Evolutionary conservation across 1,140 invertebrate species (phyloP).

Genomic region (Lamellibrachia luymesi): DNA sequence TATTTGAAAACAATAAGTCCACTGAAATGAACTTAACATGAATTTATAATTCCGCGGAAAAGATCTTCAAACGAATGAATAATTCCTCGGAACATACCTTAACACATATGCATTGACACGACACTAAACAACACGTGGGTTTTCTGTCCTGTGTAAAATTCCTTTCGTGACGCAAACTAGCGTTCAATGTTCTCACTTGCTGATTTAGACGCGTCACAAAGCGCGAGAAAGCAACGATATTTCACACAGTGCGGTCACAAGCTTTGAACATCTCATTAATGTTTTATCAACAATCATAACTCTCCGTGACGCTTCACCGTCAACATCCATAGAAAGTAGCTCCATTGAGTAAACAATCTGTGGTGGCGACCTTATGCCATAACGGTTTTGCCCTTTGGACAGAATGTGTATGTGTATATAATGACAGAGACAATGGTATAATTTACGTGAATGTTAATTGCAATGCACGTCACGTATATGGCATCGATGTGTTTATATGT

Average conservation of each 20-base stretch:
- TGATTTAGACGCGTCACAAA: not conserved
- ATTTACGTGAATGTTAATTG: not conserved
- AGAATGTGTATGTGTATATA: not conserved
- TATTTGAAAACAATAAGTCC: not conserved
- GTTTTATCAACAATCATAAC: not conserved
- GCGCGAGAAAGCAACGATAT: not conserved
- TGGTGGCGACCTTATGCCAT: not conserved
- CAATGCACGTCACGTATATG: not conserved
- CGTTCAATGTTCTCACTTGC: not conserved
- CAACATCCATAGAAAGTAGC: no score
- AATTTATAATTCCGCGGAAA: not conserved
- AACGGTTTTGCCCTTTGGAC: not conserved
- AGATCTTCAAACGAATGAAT: not conserved
- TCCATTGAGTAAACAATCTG: not conserved
- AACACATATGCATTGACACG: not conserved
- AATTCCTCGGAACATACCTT: not conserved
- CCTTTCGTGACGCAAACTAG: not conserved
- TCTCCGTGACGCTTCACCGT: no score
- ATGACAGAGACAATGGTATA: not conserved
- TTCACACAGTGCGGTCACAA: not conserved
- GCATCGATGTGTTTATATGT: no score
- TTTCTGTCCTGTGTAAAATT: not conserved
- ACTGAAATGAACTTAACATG: not conserved
- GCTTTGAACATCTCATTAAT: not conserved
- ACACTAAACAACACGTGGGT: not conserved